A percentile compares a stretch with the other conserved stretches of the same genome.
Evolutionary conservation across 2,888 invertebrate species (phyloP).

Genomic region (Nycteola revayana): DNA sequence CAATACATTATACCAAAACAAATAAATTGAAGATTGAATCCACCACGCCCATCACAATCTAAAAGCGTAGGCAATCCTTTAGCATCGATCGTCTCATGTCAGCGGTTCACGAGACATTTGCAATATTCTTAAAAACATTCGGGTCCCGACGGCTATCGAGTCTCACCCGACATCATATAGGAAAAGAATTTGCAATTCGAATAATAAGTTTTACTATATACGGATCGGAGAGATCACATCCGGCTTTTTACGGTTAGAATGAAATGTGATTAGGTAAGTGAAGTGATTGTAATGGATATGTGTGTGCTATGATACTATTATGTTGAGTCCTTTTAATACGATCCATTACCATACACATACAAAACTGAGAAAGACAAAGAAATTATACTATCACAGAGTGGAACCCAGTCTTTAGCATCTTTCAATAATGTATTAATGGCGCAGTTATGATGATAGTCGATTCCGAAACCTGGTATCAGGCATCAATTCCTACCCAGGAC

Average conservation of each 20-base stretch:
- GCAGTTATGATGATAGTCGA: no score
- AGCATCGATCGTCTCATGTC: constrained; percentile 56
- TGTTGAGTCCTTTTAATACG: no score
- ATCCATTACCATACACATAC: no score
- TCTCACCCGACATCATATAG: constrained; percentile 46
- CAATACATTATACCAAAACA: constrained; percentile 34
- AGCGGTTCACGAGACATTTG: constrained; percentile 60
- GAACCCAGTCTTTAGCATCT: no score
- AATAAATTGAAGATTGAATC: constrained; percentile 43
- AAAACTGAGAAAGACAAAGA: no score
- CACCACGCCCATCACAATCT: constrained; percentile 42
- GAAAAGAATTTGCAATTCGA: constrained; percentile 52
- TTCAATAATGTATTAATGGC: no score
- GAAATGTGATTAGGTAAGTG: constrained; percentile 4
- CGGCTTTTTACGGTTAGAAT: constrained; percentile 10
- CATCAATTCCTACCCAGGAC: no score
- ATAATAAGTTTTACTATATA: constrained; percentile 47
- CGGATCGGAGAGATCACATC: constrained; percentile 12
- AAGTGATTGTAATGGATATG: neutral
- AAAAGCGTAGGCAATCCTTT: constrained; percentile 61
- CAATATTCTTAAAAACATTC: constrained; percentile 72
- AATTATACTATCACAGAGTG: no score
- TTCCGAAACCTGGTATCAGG: no score
- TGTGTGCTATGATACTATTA: no score
- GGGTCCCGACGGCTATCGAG: constrained; percentile 45